Base-by-base conservation (phyloP, 2,888 invertebrate species). In the Merodon equestris region DNA sequence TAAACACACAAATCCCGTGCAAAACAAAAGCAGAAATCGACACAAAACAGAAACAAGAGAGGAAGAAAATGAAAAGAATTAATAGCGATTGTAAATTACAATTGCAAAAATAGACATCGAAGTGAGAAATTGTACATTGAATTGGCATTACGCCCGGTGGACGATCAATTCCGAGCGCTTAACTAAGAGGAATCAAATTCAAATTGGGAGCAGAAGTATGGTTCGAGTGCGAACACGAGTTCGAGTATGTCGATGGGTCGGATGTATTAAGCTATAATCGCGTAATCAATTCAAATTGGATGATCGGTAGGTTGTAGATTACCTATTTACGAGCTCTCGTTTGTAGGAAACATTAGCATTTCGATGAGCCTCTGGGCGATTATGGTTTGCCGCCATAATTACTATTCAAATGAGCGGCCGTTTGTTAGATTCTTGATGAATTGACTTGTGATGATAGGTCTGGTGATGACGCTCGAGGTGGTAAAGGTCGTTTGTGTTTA, bases 81-180 rank as follows among this genome's bases (percentile, higher is more conserved):
- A 68, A 79, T 74, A 63, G 74, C 74, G 70, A 79, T 74, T 79
- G 79, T 74, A 79, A 79, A 74, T 79, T 79, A 73, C 79, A 74
- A 74, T 79, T 79, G 74, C 68, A 74, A 74, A 79, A 79, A 79
- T 79, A 79, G 79, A 74, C 56, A 74, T 48, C 58, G 18, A 17
- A 58, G 64, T 79, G 70, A 79, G 68, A 63, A 67, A 72, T 67
- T 56, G 73, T 73, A 77, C 79, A 74, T 74, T 50, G 74, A 64
- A 70, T 79, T 79, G 79, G 79, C 79, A 74, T 74, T 56, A 42
- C 74, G 79, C 79, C 79, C 79, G 50, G 56, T 44, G 19, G 64
- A 74, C 56, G 58, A 68, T 79, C 64, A 64, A 74, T 79, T 73
- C 64, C 54, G 42, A 68, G 47, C n/a, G 63, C n/a, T 34, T 19